Base-by-base conservation (phyloP, 2,888 invertebrate genomes). In the Plagiodera versicolora region DNA sequence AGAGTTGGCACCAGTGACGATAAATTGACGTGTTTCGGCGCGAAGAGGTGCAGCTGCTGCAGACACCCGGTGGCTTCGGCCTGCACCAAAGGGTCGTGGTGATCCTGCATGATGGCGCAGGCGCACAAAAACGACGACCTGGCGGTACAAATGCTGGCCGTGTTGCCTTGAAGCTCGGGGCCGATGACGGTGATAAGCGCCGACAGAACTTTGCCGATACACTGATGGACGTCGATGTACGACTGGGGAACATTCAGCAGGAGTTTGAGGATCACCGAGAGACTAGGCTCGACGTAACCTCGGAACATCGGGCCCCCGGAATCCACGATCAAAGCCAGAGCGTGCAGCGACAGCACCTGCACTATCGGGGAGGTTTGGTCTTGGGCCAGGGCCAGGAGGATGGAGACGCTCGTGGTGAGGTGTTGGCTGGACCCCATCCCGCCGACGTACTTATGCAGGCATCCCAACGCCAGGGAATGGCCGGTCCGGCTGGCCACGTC, bases 251-350 rank as follows among this genome's bases (percentile, higher is more conserved):
- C 93, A 56, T 89, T 89, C 64, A 97, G 85, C 55, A 97, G 82
- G 56, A 98, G 84, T 75, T 95, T 95, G 61, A 99, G 81, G n/a
- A 94, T 91, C 53, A 97, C 83, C 9, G 92, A 92, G 56, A 99
- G 83, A 0, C 95, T 92, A 0, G 96, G 94, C 76, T 99, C 98
- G 16, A 98, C 97, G 80, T 96, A 99, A 20, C 94, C 89, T 18
- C 98, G 87, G 83, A 99, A 99, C 96, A 99, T 98, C 0, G 99
- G 98, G 0, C 99, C 99, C 0, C 98, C 97, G 0, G 98, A 97
- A 80, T 98, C 98, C 2, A 96, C 97, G 62, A 99, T 92, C 65
- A 98, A 85, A 0, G 96, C 93, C 19, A 99, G 82, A 0, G 98
- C 97, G 82, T 98, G 96, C 11, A 99, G 83, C 0, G 98, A 92